Base-by-base conservation (phyloP, 2,113 vertebrate genomes). In the Pelobates fuscus region DNA sequence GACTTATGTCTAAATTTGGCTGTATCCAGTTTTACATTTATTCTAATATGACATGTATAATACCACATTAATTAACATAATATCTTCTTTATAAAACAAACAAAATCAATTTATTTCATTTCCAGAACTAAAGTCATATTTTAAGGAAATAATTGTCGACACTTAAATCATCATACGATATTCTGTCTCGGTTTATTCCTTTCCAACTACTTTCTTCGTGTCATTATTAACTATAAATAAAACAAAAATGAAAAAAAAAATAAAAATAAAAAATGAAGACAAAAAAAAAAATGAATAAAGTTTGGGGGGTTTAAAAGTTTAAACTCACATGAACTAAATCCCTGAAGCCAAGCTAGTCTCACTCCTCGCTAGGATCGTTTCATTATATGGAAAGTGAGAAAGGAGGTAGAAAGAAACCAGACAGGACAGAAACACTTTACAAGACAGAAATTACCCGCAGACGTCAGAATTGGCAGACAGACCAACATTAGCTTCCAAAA, bases 311-410 rank as follows among this genome's bases (percentile, higher is more conserved):
- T 60, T 60, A 27, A 17, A 60, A 60, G 26, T 60, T 25, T 60
- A 29, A 60, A 27, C 26, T 60, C 24, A 23, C 52, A 55, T 55
- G 52, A 55, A 49, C 44, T 49, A 17, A 49, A 55, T 55, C 52
- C 52, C 52, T 4, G 21, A 55, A 55, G n/a, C 17, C 52, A 20
- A 17, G 3, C 11, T 23, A 23, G 52, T 20, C 12, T 55, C 21
- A 23, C 52, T 55, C 52, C 52, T 12, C 21, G 52, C 52, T 55
- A 20, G 52, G 52, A 18, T 55, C 32, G 21, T 17, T 55, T 17
- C 52, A 55, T 55, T 55, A 27, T 60, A 18, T 60, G 58, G 58
- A 60, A 60, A 60, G 58, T 60, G 58, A 60, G 58, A 60, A n/a
- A 60, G 58, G 18, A 57, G 54, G 23, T 14, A 12, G 58, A 60